phyloP scores from a whole-genome alignment of 2,113 vertebrate species.

The Cyphomyrus plagiostoma region DNA sequence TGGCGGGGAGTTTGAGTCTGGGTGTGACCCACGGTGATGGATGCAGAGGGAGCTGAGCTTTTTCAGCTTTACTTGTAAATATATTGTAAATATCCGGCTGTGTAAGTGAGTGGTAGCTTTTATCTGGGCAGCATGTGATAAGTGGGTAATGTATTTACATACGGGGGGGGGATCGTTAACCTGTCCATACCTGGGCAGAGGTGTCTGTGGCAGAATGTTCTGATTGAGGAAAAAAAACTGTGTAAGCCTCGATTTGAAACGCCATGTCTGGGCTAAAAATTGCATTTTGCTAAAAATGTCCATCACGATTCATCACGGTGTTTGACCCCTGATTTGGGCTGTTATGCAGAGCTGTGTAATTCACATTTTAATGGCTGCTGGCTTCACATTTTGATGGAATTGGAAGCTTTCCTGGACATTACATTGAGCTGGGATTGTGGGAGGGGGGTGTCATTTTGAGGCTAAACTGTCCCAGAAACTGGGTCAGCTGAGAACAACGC shows the following conservation, averaged over 20 bases:
- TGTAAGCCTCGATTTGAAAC: not conserved
- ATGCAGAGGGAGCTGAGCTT: not conserved
- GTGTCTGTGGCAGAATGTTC: not conserved
- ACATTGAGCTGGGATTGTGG: not conserved
- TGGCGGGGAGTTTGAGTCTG: not conserved
- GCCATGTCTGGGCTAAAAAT: not conserved
- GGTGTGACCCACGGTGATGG: not conserved
- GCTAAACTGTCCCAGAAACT: not conserved
- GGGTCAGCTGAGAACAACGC: not conserved
- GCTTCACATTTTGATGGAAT: not conserved
- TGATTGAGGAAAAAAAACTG: not conserved
- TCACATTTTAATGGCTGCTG: not conserved
- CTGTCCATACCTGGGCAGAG: not conserved
- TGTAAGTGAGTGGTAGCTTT: not conserved
- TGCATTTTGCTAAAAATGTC: not conserved
- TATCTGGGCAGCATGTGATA: not conserved
- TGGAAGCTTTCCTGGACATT: not conserved
- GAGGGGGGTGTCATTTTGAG: not conserved
- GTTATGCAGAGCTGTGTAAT: not conserved
- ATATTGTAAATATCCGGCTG: not conserved
- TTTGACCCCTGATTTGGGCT: not conserved
- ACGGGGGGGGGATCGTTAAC: not conserved
- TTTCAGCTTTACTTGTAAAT: not conserved
- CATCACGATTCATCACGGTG: not conserved
- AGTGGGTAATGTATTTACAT: not conserved